Base-by-base conservation (phyloP, 2,888 invertebrate genomes). In the Malthinus seriepunctatus region DNA sequence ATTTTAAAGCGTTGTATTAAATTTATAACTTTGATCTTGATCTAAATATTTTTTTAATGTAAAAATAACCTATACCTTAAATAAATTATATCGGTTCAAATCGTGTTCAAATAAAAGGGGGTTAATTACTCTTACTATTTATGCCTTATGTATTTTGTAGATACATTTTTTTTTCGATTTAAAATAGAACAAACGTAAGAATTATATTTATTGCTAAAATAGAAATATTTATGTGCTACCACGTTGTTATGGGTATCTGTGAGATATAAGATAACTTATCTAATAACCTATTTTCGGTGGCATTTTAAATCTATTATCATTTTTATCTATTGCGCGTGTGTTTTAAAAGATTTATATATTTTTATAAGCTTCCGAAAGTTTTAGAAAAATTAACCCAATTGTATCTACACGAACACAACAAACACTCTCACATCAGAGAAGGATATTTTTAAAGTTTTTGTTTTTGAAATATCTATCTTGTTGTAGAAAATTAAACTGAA, bases 321-420 rank as follows among this genome's bases (percentile, higher is more conserved):
- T 23, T n/a, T 42, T 23, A 42, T 14, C 23, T 23, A 23, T 5
- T 23, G 23, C 23, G 23, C 23, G 23, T 42, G 39, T 42, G 23
- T 42, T 42, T 15, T 42, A 42, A 5, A 42, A 23, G 39, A 42
- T 42, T 42, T 42, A 23, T 42, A 23, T 23, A 23, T 23, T 15
- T 42, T 42, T 42, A 42, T 42, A n/a, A 42, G 23, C 39, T 42
- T 42, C 39, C 39, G 15, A 42, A 42, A 42, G 15, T 42, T 42
- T n/a, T 42, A 23, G 2, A 23, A 2, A 5, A 23, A 23, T 23
- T 23, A 23, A 23, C 23, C 15, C 6, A n/a, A 42, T 42, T 42
- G 23, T 42, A 15, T 23, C 8, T 15, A 8, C 23, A 42, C n/a
- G 10, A 12, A 15, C 14, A 15, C 8, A 37, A n/a, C n/a, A n/a